Evolutionary conservation across 2,888 invertebrate species (phyloP), one percentile per base, ranked within the genome.

Genomic region (Aphodius granarius): DNA sequence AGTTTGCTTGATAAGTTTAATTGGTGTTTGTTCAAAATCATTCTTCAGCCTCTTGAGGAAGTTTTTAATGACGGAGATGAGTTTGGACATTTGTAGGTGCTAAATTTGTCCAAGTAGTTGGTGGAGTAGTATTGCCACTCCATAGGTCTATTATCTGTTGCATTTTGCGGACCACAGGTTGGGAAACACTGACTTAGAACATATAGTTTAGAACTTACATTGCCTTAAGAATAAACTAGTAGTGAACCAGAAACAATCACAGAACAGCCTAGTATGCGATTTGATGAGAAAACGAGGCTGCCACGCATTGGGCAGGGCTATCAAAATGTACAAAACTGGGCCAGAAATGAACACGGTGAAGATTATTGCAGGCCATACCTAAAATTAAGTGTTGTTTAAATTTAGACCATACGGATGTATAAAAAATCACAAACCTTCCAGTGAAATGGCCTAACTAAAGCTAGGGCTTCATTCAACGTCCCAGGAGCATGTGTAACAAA

Each of bases 401-500:
- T n/a, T n/a, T n/a, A n/a, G n/a, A n/a, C n/a, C n/a, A n/a, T n/a
- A n/a, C n/a, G n/a, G n/a, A n/a, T n/a, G n/a, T n/a, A n/a, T n/a
- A n/a, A n/a, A n/a, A 68, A 66, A 74, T 73, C 17, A 63, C 18
- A 83, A 84, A 91, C 94, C 87, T 93, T 90, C 89, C 91, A 91
- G 75, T 91, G 91, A 82, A 94, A 94, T 0, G 94, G 94, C 71
- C 94, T 88, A 78, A 94, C 89, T 18, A 94, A 89, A 9, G 94
- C 94, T 17, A 94, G 83, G 0, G 94, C 93, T 83, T 94, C 94
- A 80, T 93, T 94, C 0, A 94, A 86, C 75, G 90, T 90, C 0
- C 92, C 91, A 0, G 94, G 94, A 0, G 94, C 92, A 80, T 94
- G 94, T 0, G 94, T 94, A 0, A 93, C 89, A 82, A 94, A 94